phyloP scores from a whole-genome alignment of 2,888 invertebrate species.

The Theretra japonica region DNA sequence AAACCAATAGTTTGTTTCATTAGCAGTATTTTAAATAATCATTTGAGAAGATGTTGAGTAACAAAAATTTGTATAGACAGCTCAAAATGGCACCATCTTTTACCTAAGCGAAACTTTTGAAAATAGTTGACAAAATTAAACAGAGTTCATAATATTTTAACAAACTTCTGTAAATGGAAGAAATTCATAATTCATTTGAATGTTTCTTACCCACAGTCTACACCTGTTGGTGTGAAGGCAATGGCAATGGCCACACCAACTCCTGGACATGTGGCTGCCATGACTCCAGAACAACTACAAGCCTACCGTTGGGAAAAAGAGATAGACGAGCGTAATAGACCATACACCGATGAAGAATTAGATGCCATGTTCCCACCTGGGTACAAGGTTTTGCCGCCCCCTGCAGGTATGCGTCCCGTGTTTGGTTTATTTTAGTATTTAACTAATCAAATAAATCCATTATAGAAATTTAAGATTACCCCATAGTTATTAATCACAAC shows the following conservation, averaged over 20 bases:
- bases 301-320: conserved; percentile 99
- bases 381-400: conserved; percentile 98
- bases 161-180: too few relatives aligned
- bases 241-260: conserved; percentile 99
- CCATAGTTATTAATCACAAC: conserved; percentile 75
- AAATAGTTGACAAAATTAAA: too few relatives aligned
- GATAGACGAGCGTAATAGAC: conserved; percentile 98
- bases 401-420: conserved; percentile 87
- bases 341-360: conserved; percentile 98
- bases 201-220: conserved; percentile 72
- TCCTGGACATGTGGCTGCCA: conserved; percentile 97
- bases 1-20: too few relatives aligned
- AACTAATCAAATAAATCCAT: conserved; percentile 36
- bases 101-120: too few relatives aligned
- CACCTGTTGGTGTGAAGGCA: conserved; percentile 96
- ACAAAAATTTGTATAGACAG: too few relatives aligned
- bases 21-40: too few relatives aligned
- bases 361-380: conserved; percentile 99
- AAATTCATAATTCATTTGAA: too few relatives aligned
- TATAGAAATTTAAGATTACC: conserved; percentile 53
- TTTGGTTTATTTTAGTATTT: conserved; percentile 34
- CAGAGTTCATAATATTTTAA: too few relatives aligned
- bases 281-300: conserved; percentile 99
- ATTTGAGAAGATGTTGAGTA: too few relatives aligned
- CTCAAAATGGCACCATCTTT: too few relatives aligned